These are phyloP conservation scores for Synodontis membranacea DNA, from an alignment of 2,113 vertebrate genomes.

Conservation along the genomic window DNA sequence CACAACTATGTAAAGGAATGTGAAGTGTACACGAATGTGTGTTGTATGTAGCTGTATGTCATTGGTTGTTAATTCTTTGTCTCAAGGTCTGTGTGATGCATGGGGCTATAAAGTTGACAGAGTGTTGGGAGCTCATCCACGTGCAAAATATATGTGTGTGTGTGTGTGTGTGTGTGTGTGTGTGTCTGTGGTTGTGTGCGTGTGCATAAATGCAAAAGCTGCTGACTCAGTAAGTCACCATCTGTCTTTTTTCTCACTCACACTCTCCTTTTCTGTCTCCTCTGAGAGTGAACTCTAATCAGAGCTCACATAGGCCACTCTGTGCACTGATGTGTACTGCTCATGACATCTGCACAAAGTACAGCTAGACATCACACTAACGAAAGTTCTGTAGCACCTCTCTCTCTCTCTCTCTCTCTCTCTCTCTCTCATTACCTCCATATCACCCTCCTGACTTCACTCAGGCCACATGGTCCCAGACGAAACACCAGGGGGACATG, in stretches of 20 bases:
- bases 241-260: neutral
- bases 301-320: conserved; percentile 1
- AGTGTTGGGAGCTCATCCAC: conserved; percentile 15
- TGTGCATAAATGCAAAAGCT: neutral
- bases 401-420: conserved; percentile 42
- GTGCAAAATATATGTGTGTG: neutral
- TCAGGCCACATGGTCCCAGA: neutral
- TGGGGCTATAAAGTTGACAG: conserved; percentile 41
- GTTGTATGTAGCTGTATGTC: neutral
- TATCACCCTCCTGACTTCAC: conserved; percentile 16
- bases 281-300: neutral
- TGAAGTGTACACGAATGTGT: neutral
- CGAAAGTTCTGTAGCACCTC: neutral
- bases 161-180: conserved; percentile 16
- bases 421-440: conserved; percentile 39
- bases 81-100: conserved; percentile 26
- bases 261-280: neutral
- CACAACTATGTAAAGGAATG: neutral
- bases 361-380: neutral
- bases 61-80: conserved; percentile 19
- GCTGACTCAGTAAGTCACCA: conserved; percentile 36
- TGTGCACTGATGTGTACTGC: neutral
- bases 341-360: neutral
- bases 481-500: conserved; percentile 8
- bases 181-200: conserved; percentile 9